Conservation (phyloP, 1,140 invertebrate species). For the Dendroctonus valens region DNA sequence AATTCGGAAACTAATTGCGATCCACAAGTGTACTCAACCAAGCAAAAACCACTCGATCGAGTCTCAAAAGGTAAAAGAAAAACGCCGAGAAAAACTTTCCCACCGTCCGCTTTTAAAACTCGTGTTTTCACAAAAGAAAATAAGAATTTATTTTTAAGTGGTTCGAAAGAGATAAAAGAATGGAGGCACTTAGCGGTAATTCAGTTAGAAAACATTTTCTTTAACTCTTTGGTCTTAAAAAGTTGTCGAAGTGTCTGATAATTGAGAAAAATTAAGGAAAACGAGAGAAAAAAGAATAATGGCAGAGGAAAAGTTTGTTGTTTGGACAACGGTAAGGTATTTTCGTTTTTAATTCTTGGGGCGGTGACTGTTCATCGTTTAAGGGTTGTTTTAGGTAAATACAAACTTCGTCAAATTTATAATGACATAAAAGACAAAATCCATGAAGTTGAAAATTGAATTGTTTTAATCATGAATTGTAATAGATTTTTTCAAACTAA, state of each 20-base stretch:
- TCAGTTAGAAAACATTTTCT: conserved; percentile 34
- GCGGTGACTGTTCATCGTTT: too few species aligned
- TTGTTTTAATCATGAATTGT: too few species aligned
- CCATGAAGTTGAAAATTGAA: too few species aligned
- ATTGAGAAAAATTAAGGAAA: conserved; percentile 26
- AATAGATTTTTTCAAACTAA: too few species aligned
- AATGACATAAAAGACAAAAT: too few species aligned
- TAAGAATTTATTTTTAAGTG: conserved; percentile 35
- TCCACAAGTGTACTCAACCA: background rate
- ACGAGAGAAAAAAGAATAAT: conserved; percentile 9
- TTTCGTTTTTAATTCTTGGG: background rate
- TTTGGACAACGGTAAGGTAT: background rate
- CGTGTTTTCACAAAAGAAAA: conserved; percentile 31
- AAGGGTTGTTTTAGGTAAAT: too few species aligned
- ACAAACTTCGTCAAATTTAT: too few species aligned
- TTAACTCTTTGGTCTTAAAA: conserved; percentile 30
- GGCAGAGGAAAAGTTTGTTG: background rate
- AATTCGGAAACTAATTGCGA: background rate
- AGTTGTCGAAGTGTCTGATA: conserved; percentile 27
- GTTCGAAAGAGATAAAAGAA: conserved; percentile 33
- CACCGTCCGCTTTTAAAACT: conserved; percentile 13
- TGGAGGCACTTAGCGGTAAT: conserved; percentile 34
- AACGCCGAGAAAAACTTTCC: conserved; percentile 23
- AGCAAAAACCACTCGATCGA: conserved; percentile 10
- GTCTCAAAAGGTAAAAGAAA: conserved; percentile 22